Conservation (phyloP, 2,888 invertebrate species). For the Pheosia tremula region DNA sequence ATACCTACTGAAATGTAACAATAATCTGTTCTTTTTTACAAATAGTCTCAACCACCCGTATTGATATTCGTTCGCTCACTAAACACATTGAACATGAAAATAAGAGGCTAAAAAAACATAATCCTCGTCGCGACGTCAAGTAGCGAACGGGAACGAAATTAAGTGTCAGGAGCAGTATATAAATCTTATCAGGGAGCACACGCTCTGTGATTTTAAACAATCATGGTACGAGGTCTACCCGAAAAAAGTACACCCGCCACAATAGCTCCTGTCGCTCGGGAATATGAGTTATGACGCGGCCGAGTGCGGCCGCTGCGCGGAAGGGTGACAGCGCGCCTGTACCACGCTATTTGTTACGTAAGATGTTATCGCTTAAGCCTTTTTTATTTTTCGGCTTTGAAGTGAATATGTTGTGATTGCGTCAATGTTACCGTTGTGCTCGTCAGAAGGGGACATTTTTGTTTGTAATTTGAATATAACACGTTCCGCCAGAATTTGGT, state of each 20-base stretch:
- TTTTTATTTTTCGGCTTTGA: slow-evolving; percentile 31
- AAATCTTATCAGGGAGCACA: slow-evolving; percentile 73
- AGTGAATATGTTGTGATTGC: slow-evolving; percentile 29
- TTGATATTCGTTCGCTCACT: slow-evolving; percentile 17
- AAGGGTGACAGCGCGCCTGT: slow-evolving; percentile 31
- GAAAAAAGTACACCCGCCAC: slow-evolving; percentile 60
- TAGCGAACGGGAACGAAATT: slow-evolving; percentile 68
- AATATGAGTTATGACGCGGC: slow-evolving; percentile 61
- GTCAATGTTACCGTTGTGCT: slow-evolving; percentile 16
- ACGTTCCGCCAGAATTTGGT: not conserved
- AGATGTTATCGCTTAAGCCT: slow-evolving; percentile 33
- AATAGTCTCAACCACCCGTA: slow-evolving; percentile 10
- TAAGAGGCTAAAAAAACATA: slow-evolving; percentile 25
- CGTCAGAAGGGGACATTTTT: not conserved
- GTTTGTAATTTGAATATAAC: not conserved
- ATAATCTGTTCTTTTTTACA: not conserved
- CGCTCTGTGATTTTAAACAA: slow-evolving; percentile 75
- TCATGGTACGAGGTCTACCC: slow-evolving; percentile 56
- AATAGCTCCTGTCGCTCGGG: slow-evolving; percentile 60
- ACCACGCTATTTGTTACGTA: slow-evolving; percentile 31
- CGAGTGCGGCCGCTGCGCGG: slow-evolving; percentile 40
- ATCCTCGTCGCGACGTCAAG: slow-evolving; percentile 52
- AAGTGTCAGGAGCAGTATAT: slow-evolving; percentile 76
- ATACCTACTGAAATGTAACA: not conserved
- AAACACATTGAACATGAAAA: slow-evolving; percentile 36